Evolutionary conservation across 2,888 invertebrate genomes (phyloP).

Genomic region (Aphodius granarius): DNA sequence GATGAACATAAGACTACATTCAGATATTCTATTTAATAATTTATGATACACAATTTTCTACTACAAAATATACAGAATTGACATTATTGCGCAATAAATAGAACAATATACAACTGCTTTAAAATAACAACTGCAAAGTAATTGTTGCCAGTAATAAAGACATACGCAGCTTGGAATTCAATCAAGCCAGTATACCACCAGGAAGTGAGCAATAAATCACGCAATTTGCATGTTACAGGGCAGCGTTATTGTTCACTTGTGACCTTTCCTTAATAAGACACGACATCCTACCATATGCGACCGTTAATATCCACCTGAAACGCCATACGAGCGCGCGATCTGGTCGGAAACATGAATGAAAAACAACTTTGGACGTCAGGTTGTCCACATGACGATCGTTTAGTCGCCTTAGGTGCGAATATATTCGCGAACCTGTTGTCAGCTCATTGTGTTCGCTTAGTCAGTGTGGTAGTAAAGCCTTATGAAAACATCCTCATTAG

Average conservation of each 20-base stretch:
- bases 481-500: constrained; percentile 14
- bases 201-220: not conserved
- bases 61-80: no score
- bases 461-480: not conserved
- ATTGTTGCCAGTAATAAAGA: not conserved
- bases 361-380: not conserved
- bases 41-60: no score
- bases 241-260: not conserved
- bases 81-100: no score
- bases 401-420: not conserved
- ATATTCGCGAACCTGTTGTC: not conserved
- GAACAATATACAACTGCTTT: no score
- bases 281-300: not conserved
- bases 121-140: no score
- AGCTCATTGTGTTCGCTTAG: not conserved
- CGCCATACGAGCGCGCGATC: not conserved
- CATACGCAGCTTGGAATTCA: not conserved
- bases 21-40: no score
- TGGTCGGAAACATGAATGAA: not conserved
- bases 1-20: no score
- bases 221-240: not conserved
- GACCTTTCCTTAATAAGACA: not conserved
- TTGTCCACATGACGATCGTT: not conserved
- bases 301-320: not conserved
- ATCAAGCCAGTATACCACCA: not conserved